Percentiles rank a stretch among this genome's conserved stretches.
phyloP scores from a whole-genome alignment of 2,888 invertebrate species.

The Lacanobia wlatinum region DNA sequence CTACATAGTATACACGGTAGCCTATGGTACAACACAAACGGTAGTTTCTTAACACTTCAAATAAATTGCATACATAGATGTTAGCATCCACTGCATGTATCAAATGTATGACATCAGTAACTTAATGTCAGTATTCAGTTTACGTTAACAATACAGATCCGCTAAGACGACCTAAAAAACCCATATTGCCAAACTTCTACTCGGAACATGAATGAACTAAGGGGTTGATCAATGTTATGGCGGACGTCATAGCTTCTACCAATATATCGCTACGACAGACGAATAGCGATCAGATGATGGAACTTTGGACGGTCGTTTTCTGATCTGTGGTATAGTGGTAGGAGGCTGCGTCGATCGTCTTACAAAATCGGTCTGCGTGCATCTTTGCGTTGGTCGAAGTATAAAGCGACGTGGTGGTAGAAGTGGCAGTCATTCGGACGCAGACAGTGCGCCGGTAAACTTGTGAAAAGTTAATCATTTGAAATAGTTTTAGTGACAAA shows the following conservation, averaged over 20 bases:
- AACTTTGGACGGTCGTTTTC: constrained; percentile 55
- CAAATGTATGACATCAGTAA: constrained; percentile 55
- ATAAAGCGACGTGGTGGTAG: constrained; percentile 87
- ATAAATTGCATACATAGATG: constrained; percentile 5
- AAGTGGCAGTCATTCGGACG: constrained; percentile 87
- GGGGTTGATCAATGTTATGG: constrained; percentile 88
- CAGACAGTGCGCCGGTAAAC: constrained; percentile 87
- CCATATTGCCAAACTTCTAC: constrained; percentile 85
- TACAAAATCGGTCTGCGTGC: constrained; percentile 88
- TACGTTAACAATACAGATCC: constrained; percentile 77
- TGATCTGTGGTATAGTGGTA: constrained; percentile 78
- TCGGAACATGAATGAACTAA: constrained; percentile 85
- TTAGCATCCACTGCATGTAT: constrained; percentile 49
- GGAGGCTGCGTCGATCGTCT: constrained; percentile 83
- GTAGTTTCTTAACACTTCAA: constrained; percentile 1
- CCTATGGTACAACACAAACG: neutral
- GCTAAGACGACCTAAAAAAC: constrained; percentile 83
- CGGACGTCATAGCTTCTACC: constrained; percentile 84
- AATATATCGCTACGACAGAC: constrained; percentile 56
- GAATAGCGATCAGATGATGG: constrained; percentile 48
- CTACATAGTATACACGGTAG: neutral
- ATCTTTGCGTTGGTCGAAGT: constrained; percentile 88
- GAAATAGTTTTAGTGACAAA: constrained; percentile 77
- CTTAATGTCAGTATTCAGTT: constrained; percentile 55
- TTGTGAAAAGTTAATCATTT: constrained; percentile 78